Percentiles rank a stretch among this genome's conserved stretches.
phyloP scores from a whole-genome alignment of 2,797 vertebrate genomes.

The Megalops cyprinoides region DNA sequence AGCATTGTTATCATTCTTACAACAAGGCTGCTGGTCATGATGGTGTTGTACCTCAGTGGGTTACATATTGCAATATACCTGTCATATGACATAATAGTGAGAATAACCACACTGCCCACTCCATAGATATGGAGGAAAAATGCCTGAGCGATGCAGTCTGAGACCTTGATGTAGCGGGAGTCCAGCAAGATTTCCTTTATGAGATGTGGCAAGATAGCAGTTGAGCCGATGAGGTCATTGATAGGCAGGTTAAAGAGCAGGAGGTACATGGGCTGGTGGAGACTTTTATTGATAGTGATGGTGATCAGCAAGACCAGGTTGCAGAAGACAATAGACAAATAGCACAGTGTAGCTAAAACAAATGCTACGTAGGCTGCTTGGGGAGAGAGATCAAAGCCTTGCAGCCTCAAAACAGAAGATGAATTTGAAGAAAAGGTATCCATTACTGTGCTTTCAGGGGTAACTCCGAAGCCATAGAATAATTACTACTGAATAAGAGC shows the following conservation, averaged over 20 bases:
- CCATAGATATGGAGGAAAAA: slow-evolving; percentile 81
- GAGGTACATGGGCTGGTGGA: slow-evolving; percentile 74
- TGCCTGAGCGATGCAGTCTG: slow-evolving; percentile 76
- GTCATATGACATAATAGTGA: slow-evolving; percentile 77
- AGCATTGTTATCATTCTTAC: slow-evolving; percentile 59
- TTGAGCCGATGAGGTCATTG: slow-evolving; percentile 68
- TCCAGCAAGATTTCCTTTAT: slow-evolving; percentile 67
- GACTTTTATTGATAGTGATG: slow-evolving; percentile 65
- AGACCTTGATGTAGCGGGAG: slow-evolving; percentile 61
- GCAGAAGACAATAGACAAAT: slow-evolving; percentile 71
- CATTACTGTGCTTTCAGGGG: not conserved
- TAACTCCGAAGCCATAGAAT: not conserved
- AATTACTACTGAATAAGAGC: not conserved
- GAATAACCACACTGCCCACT: slow-evolving; percentile 60
- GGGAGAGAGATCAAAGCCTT: slow-evolving; percentile 54
- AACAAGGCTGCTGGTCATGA: slow-evolving; percentile 68
- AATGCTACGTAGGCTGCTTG: slow-evolving; percentile 56
- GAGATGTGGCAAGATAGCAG: slow-evolving; percentile 67
- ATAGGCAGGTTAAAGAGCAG: slow-evolving; percentile 71
- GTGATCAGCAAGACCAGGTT: slow-evolving; percentile 68
- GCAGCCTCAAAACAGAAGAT: slow-evolving; percentile 53
- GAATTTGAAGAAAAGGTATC: slow-evolving; percentile 45
- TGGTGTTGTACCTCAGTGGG: slow-evolving; percentile 71
- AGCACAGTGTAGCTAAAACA: slow-evolving; percentile 67
- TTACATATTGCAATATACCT: slow-evolving; percentile 77